Conservation (phyloP, 2,888 invertebrate species). For the Meteorus cinctellus region DNA sequence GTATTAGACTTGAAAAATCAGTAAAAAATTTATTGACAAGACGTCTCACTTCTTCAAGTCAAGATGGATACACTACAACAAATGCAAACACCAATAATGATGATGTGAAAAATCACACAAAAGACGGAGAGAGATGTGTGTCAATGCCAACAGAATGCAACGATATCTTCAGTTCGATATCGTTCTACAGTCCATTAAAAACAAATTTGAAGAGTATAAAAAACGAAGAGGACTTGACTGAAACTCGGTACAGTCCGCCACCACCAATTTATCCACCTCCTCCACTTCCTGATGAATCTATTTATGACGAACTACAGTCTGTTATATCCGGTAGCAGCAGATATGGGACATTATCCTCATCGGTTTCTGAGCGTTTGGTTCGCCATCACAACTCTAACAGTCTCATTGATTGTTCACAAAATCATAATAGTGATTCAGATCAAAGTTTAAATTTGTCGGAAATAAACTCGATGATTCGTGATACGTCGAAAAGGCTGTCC, state of each 20-base stretch:
- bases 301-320: constrained; percentile 76
- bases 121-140: constrained; percentile 74
- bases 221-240: constrained; percentile 65
- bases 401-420: constrained; percentile 57
- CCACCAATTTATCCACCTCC: constrained; percentile 78
- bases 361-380: constrained; percentile 66
- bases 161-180: constrained; percentile 79
- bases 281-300: constrained; percentile 76
- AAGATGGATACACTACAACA: constrained; percentile 52
- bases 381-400: constrained; percentile 72
- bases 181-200: constrained; percentile 78
- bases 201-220: constrained; percentile 60
- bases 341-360: constrained; percentile 71
- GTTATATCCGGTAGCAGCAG: constrained; percentile 69
- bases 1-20: constrained; percentile 73
- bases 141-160: constrained; percentile 77
- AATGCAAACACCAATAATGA: constrained; percentile 47
- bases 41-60: constrained; percentile 60
- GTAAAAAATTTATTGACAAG: constrained; percentile 69
- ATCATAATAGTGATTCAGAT: constrained; percentile 59
- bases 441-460: constrained; percentile 59
- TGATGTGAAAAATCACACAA: constrained; percentile 52
- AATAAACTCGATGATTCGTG: constrained; percentile 63
- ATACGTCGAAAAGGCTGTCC: constrained; percentile 62
- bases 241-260: constrained; percentile 71